Evolutionary conservation across 2,797 vertebrate genomes (phyloP).

Genomic region (Crenuchus spilurus): DNA sequence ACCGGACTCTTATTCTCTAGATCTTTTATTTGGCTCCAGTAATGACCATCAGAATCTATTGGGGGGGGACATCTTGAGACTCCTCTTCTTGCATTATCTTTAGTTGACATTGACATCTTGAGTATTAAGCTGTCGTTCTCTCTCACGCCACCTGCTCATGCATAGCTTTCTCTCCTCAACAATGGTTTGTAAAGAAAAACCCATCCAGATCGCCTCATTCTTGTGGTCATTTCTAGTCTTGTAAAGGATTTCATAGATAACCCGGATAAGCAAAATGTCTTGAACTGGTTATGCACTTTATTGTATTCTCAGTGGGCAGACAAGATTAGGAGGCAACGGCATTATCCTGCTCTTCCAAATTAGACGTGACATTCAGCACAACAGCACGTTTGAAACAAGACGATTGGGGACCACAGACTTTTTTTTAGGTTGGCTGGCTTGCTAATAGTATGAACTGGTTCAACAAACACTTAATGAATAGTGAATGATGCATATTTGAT

Average conservation of each 20-base stretch:
- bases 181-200: slow-evolving; percentile 25
- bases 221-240: slow-evolving; percentile 43
- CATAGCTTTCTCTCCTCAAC: slow-evolving; percentile 38
- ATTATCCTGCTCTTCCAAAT: slow-evolving; percentile 61
- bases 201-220: slow-evolving; percentile 28
- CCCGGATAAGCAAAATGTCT: slow-evolving; percentile 37
- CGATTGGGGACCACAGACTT: slow-evolving; percentile 46
- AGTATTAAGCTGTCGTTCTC: slow-evolving; percentile 26
- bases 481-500: slow-evolving; percentile 55
- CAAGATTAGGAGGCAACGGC: slow-evolving; percentile 32
- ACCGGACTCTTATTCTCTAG: slow-evolving; percentile 36
- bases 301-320: slow-evolving; percentile 44
- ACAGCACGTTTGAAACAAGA: slow-evolving; percentile 39
- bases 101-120: slow-evolving; percentile 38
- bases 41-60: slow-evolving; percentile 22
- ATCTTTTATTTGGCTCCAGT: slow-evolving; percentile 42
- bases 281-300: slow-evolving; percentile 51
- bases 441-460: slow-evolving; percentile 47
- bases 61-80: slow-evolving; percentile 24
- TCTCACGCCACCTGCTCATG: slow-evolving; percentile 26
- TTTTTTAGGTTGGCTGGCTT: slow-evolving; percentile 42
- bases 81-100: slow-evolving; percentile 29
- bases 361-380: slow-evolving; percentile 52
- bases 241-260: slow-evolving; percentile 26
- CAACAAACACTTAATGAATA: slow-evolving; percentile 41